These are phyloP conservation scores for Hassar affinis DNA, from an alignment of 2,113 vertebrate species.

Conservation along the genomic window DNA sequence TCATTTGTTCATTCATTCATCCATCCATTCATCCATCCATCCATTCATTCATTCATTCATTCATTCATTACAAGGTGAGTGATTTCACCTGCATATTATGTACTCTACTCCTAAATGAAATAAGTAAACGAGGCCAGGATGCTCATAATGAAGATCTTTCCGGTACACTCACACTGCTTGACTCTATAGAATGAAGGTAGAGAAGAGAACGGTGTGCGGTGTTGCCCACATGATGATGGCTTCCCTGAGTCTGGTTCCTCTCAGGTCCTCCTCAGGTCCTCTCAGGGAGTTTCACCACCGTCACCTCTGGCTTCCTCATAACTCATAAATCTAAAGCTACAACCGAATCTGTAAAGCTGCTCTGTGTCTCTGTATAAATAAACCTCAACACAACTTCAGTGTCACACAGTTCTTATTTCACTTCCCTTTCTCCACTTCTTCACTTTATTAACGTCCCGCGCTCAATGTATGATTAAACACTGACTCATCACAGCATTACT, in stretches of 20 bases:
- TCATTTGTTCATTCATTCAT: no score
- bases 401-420: no score
- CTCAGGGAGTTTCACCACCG: neutral
- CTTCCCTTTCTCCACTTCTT: neutral
- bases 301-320: neutral
- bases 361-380: neutral
- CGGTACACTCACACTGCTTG: neutral
- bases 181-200: neutral
- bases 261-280: neutral
- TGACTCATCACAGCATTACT: neutral
- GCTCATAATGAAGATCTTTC: neutral
- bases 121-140: neutral
- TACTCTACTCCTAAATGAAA: neutral
- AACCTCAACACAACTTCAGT: no score
- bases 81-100: neutral
- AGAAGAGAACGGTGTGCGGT: neutral
- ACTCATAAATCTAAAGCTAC: neutral
- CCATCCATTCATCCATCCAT: no score
- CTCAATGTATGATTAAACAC: neutral
- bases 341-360: neutral
- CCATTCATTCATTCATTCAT: no score
- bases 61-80: neutral
- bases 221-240: neutral
- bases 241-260: neutral
- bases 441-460: neutral